Conservation (phyloP, 2,113 vertebrate species). For the Spea multiplicata region DNA sequence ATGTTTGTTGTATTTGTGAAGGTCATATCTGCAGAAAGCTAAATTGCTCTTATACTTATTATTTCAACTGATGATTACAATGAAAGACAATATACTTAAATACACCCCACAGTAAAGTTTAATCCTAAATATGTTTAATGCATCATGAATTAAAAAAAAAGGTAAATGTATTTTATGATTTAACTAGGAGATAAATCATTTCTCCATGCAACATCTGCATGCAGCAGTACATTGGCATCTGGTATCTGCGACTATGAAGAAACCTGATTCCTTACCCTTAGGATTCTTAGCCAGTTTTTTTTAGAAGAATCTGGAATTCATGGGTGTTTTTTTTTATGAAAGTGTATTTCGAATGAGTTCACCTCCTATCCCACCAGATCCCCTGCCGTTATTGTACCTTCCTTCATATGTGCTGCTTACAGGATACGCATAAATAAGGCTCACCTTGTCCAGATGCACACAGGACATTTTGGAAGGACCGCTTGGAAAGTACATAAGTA, state of each 20-base stretch:
- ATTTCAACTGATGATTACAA: no score
- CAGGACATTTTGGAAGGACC: slow-evolving; percentile 50
- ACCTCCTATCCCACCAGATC: slow-evolving; percentile 13
- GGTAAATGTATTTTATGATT: neutral
- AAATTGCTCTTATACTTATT: no score
- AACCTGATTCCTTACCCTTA: slow-evolving; percentile 52
- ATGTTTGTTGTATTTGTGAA: no score
- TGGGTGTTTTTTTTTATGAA: slow-evolving; percentile 50
- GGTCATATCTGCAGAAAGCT: no score
- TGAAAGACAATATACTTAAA: no score
- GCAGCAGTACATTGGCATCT: slow-evolving; percentile 53
- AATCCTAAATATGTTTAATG: neutral
- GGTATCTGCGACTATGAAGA: slow-evolving; percentile 50
- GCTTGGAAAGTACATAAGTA: slow-evolving; percentile 54
- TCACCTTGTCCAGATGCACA: slow-evolving; percentile 51
- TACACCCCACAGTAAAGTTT: no score
- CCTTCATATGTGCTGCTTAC: slow-evolving; percentile 41
- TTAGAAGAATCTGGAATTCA: slow-evolving; percentile 46
- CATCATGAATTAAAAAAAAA: neutral
- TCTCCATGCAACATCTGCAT: slow-evolving; percentile 57
- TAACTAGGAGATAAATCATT: neutral
- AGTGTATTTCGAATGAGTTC: slow-evolving; percentile 50
- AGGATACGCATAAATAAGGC: slow-evolving; percentile 50
- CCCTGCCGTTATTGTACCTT: neutral
- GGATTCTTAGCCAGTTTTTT: neutral